Conservation (phyloP, 1,140 invertebrate genomes). For the Neodiprion virginianus region DNA sequence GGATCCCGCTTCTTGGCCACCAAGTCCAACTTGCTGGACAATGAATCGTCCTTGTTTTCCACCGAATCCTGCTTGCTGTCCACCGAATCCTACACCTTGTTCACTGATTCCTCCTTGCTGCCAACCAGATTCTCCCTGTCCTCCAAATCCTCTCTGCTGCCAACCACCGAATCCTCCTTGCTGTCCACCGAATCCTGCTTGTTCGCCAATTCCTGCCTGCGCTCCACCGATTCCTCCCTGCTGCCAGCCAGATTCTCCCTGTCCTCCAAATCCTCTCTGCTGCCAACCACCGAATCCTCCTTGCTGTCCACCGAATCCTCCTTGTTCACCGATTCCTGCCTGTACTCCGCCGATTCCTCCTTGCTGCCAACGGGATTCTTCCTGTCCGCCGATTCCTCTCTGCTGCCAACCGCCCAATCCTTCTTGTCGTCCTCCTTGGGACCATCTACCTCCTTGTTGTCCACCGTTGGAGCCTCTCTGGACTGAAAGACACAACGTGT, state of each 20-base stretch:
- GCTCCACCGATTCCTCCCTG: background rate
- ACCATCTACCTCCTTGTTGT: background rate
- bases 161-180: background rate
- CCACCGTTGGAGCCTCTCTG: background rate
- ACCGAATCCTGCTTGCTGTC: background rate
- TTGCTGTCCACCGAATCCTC: too few relatives aligned
- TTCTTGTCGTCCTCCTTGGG: background rate
- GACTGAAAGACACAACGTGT: background rate
- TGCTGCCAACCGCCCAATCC: background rate
- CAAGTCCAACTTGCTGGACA: background rate
- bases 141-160: background rate
- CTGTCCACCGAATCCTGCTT: background rate
- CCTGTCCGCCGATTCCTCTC: background rate
- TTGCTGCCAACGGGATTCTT: background rate
- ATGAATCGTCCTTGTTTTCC: background rate
- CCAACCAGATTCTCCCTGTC: background rate
- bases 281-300: background rate
- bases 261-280: background rate
- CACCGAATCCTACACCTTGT: background rate
- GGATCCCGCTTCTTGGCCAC: background rate
- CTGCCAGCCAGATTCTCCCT: too few relatives aligned
- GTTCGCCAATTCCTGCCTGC: background rate
- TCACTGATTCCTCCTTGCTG: background rate
- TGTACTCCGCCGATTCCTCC: background rate
- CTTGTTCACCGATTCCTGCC: background rate